phyloP scores from a whole-genome alignment of 2,113 vertebrate species.

The Sclerurus mexicanus region DNA sequence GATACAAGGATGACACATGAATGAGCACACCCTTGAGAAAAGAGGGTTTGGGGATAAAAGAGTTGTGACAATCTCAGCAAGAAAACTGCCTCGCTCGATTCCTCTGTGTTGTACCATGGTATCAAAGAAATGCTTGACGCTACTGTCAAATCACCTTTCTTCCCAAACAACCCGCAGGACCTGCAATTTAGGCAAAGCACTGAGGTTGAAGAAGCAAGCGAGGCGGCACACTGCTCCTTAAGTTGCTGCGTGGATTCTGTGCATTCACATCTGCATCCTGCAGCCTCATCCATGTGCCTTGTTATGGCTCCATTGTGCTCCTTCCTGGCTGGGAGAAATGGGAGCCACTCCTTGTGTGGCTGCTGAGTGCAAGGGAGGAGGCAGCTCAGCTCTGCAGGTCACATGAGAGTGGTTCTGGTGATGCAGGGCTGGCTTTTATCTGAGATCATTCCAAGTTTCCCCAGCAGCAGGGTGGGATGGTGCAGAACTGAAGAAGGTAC shows the following conservation, averaged over 20 bases:
- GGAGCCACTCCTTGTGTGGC: fast-evolving
- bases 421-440: background rate
- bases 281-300: background rate
- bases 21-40: background rate
- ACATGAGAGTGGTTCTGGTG: fast-evolving
- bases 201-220: background rate
- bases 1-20: background rate
- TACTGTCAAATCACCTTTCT: background rate
- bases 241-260: background rate
- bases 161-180: background rate
- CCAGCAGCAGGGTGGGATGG: background rate
- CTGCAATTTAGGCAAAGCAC: background rate
- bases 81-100: background rate
- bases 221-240: background rate
- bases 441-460: background rate
- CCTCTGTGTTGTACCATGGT: background rate
- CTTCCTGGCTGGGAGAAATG: background rate
- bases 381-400: background rate
- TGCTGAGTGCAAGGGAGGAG: background rate
- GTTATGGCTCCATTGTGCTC: fast-evolving
- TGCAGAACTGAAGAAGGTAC: background rate
- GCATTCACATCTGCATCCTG: fast-evolving
- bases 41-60: background rate
- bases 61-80: background rate
- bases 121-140: background rate